A percentile compares a stretch with the other conserved stretches of the same genome.
Evolutionary conservation across 2,797 vertebrate genomes (phyloP).

Genomic region (Tympanoctomys barrerae): DNA sequence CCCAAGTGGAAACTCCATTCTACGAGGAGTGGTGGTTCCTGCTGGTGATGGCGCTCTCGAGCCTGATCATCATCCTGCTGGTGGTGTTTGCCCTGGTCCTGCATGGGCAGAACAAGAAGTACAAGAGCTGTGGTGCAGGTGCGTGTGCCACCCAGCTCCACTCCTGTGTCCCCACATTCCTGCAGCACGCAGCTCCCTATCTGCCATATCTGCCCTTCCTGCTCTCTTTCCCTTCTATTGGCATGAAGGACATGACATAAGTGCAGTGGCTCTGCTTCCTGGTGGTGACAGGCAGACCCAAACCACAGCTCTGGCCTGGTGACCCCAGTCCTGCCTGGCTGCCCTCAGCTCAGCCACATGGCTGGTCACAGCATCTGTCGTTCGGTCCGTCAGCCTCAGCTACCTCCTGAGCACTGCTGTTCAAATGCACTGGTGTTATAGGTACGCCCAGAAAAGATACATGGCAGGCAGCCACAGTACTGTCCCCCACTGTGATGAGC

Average conservation of each 20-base stretch:
- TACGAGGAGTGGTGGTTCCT: slow-evolving; percentile 99
- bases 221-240: accelerated
- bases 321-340: background rate
- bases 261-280: background rate
- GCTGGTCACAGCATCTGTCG: background rate
- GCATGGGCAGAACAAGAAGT: slow-evolving; percentile 94
- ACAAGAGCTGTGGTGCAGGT: slow-evolving; percentile 94
- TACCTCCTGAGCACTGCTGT: accelerated
- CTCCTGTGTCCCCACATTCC: accelerated
- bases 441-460: background rate
- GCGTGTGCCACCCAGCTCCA: background rate
- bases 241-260: background rate
- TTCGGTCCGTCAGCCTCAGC: background rate
- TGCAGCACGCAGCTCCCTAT: accelerated
- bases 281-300: background rate
- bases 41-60: slow-evolving; percentile 94
- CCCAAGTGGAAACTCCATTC: slow-evolving; percentile 93
- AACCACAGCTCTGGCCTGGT: background rate
- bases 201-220: background rate
- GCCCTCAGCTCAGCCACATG: background rate
- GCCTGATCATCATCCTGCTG: slow-evolving; percentile 94
- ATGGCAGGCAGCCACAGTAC: background rate
- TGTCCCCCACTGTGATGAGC: background rate
- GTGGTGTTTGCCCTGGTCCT: slow-evolving; percentile 93
- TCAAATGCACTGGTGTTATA: background rate